Base-by-base conservation (phyloP, 2,888 invertebrate species). In the Eurytoma californica region DNA sequence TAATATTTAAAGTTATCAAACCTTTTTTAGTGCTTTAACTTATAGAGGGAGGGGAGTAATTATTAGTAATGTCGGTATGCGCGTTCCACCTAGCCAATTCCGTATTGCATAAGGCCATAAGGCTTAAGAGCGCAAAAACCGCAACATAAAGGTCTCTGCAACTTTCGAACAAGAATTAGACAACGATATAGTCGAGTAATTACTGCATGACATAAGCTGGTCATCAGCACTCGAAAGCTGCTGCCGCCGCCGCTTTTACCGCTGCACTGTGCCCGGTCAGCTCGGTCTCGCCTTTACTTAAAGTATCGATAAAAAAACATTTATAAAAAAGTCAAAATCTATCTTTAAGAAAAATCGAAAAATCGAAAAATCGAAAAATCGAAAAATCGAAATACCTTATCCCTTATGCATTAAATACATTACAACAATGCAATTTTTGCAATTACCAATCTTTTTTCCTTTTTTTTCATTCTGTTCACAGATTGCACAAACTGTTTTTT, bases 401-500 rank as follows among this genome's bases (percentile, higher is more conserved):
- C n/a, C n/a, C n/a, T n/a, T n/a, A n/a, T n/a, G n/a, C n/a, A n/a
- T n/a, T n/a, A n/a, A n/a, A n/a, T n/a, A n/a, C n/a, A n/a, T n/a
- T n/a, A n/a, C n/a, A n/a, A n/a, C n/a, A n/a, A n/a, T n/a, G n/a
- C n/a, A n/a, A n/a, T n/a, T n/a, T n/a, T n/a, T n/a, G 24, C 24
- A 24, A 2, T 24, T 24, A 24, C 24, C 24, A 24, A 24, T 53
- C 12, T 13, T 51, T 47, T 28, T 69, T 7, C 9, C 9, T 65
- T 51, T 58, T 16, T 47, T 9, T 14, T n/a, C 30, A 63, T 65
- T 66, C 13, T 84, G 84, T 90, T 84, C 92, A 77, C 93, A 96
- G 96, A 93, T 95, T 87, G 91, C 95, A 79, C 95, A 97, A 92
- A 93, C 95, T 3, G 83, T 94, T 12, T 97, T 96, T 89, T 97